Evolutionary conservation across 2,113 vertebrate species (phyloP).

Genomic region (Platysternon megacephalum): DNA sequence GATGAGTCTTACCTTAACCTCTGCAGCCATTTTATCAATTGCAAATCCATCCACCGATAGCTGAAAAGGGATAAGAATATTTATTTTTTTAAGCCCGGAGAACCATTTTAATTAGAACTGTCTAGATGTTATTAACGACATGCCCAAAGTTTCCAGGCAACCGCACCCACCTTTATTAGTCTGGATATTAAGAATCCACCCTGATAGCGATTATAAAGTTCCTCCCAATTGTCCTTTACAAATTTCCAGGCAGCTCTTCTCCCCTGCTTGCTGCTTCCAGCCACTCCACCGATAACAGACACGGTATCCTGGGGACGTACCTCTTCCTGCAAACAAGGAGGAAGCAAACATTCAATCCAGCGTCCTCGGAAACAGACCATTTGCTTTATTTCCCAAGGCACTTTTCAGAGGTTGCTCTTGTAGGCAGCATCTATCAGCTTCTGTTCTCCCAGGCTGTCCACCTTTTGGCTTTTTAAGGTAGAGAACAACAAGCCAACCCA

Average conservation of each 20-base stretch:
- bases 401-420: neutral
- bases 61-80: slow-evolving; percentile 69
- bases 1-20: slow-evolving; percentile 90
- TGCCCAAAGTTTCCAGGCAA: neutral
- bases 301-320: slow-evolving; percentile 98
- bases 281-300: slow-evolving; percentile 96
- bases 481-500: too few species aligned
- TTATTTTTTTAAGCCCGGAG: neutral
- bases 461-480: too few species aligned
- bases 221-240: slow-evolving; percentile 97
- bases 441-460: too few species aligned
- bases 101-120: rapidly evolving
- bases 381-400: neutral
- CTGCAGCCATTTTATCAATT: slow-evolving; percentile 95
- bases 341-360: rapidly evolving
- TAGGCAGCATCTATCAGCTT: neutral
- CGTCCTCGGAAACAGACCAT: rapidly evolving
- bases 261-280: slow-evolving; percentile 94
- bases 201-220: slow-evolving; percentile 97
- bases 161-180: slow-evolving; percentile 91
- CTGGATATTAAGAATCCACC: slow-evolving; percentile 99
- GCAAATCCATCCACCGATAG: slow-evolving; percentile 97
- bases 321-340: slow-evolving; percentile 85
- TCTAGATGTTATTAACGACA: rapidly evolving
- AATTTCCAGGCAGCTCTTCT: slow-evolving; percentile 98